Base-by-base conservation (phyloP, 2,113 vertebrate species). In the Hyperoodon ampullatus region DNA sequence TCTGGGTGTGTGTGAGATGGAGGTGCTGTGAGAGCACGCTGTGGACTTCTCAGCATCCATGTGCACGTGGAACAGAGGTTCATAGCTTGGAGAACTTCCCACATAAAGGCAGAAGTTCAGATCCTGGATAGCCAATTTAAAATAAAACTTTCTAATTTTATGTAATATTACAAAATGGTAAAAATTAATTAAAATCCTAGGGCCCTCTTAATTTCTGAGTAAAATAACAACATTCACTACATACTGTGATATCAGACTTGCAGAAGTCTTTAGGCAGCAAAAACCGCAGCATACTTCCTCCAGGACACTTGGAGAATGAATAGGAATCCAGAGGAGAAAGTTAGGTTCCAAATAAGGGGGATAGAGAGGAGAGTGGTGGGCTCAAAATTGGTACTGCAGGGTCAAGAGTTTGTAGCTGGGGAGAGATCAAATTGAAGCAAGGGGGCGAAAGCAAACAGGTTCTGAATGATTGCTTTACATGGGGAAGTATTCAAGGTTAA, bases 171-270 rank as follows among this genome's bases (percentile, higher is more conserved):
- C 47, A 81, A 70, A 66, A 87, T 81, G 16, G 0, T 65, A 88
- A 97, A 96, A 88, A 77, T 88, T 80, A 87, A 97, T 92, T 94
- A 88, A 94, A 93, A 83, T 72, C 61, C 47, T 77, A 94, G 44
- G 30, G 33, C 42, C 63, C 30, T 75, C 65, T 91, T 80, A 85
- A 77, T 90, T 53, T 77, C 55, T 50, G 13, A 85, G 60, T 80
- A 88, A 47, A 81, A 55, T 63, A 72, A 72, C 10, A 68, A 72
- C 10, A 68, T 23, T 93, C 3, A 5, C 55, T 81, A 50, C 2
- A 21, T 42, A 53, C 23, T n/a, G 33, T 44, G 39, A 75, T 10
- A 58, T 66, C 23, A 53, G 61, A 39, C 11, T 78, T 80, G 28
- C 66, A 53, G 19, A 68, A 14, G 42, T 94, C 71, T 72, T 80